Evolutionary conservation across 2,797 vertebrate genomes (phyloP), one percentile per base, ranked within the genome.

Genomic region (Capromys pilorides): DNA sequence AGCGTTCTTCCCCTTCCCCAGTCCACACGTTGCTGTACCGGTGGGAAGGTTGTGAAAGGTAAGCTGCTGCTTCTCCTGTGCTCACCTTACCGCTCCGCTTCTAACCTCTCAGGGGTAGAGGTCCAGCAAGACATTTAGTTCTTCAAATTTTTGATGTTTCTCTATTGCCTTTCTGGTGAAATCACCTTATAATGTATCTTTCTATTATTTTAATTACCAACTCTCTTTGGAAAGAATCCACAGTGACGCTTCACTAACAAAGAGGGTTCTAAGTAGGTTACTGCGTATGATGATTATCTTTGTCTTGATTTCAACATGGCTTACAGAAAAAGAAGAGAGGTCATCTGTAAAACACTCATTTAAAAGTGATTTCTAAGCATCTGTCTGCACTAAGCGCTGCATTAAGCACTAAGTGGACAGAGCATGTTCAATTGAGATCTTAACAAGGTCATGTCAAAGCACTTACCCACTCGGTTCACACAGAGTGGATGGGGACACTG

Each of bases 321-420:
- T 88, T 88, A 81, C 81, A 64, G 90, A 31, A n/a, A 88, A 51
- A 84, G n/a, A 75, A 67, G 90, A 83, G 82, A 95, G 95, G 92
- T 88, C 83, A 6, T 78, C 79, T 95, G 95, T 91, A 90, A 95
- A 90, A 86, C 39, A n/a, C 69, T 84, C 90, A 92, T 96, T 96
- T 94, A 88, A 83, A 93, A 93, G 88, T 94, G 86, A 96, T 96
- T 94, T 94, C 82, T 80, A 71, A 96, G 93, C 90, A 95, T 95
- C 91, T 96, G 95, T 91, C 95, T 88, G 82, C 12, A 9, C 88
- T 59, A 82, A 90, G 86, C 5, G 2, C 92, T 61, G 88, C 90
- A 81, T 95, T 96, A 92, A 88, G 93, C 45, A 88, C 93, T 84
- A 77, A 84, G 73, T 86, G 90, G 73, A 80, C 0, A 0, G 67